Evolutionary conservation across 2,888 invertebrate species (phyloP), one percentile per base, ranked within the genome.

Genomic region (Balanococcus diminutus): DNA sequence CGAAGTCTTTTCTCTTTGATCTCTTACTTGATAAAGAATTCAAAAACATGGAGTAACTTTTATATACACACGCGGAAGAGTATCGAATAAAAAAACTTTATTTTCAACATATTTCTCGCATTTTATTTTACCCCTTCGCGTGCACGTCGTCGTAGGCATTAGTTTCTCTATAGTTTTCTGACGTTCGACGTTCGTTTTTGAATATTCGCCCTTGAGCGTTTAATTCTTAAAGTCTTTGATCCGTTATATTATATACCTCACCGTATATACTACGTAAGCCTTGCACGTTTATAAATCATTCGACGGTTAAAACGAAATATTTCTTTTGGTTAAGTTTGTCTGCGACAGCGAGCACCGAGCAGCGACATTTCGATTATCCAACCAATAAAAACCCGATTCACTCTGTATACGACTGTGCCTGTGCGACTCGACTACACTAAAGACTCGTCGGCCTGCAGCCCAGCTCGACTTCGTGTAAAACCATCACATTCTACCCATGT

Each of bases 351-450:
- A n/a, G n/a, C n/a, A n/a, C n/a, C n/a, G n/a, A n/a, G n/a, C n/a
- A n/a, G n/a, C n/a, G n/a, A 72, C 72, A 72, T 72, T 72, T 72
- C 72, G 72, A 72, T 72, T 72, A 72, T 72, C 28, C 28, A 72
- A 25, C 72, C 4, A 72, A 28, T 16, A 25, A 31, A 31, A 31
- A 72, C 72, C 16, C 28, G 72, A 72, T 72, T 28, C 61, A 72
- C n/a, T n/a, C n/a, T n/a, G 4, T 14, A 14, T 42, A 42, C 42
- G 4, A 5, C 36, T 36, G n/a, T n/a, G n/a, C n/a, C 36, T 2
- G 42, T 42, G 42, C 14, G 42, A 14, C 42, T 4, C 0, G 42
- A 42, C 42, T 42, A n/a, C n/a, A n/a, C n/a, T n/a, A n/a, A n/a
- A n/a, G 42, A 3, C 16, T 11, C 42, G 42, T 11, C 11, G n/a